Base-by-base conservation (phyloP, 2,888 invertebrate genomes). In the Metopia argyrocephala region DNA sequence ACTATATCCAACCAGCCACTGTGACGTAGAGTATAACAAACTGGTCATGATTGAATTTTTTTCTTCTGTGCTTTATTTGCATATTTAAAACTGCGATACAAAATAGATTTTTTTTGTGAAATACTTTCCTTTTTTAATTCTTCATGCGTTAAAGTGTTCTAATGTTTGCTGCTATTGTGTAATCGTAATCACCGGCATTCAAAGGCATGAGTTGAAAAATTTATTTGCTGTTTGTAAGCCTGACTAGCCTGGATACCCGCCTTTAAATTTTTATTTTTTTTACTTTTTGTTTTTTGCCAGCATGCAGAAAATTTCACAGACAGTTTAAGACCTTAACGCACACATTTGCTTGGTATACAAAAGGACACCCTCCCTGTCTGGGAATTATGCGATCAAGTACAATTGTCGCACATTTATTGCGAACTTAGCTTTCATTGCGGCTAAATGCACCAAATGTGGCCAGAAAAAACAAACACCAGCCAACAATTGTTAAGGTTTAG, bases 321-420 rank as follows among this genome's bases (percentile, higher is more conserved):
- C 62, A 45, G 4, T 52, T 21, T 27, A n/a, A n/a, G 0, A 54
- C 25, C 27, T n/a, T 12, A 21, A 69, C 21, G 52, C 20, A 52
- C n/a, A 12, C 45, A 57, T 38, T 48, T 69, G 25, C 21, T 23
- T 52, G 64, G 68, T 25, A 61, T 21, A 54, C 52, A 70, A 69
- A 70, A 45, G 62, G 52, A 20, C 48, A n/a, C 48, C 20, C 83
- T 74, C 82, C 85, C 86, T 81, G 87, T 86, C 86, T 85, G 86
- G 85, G 87, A 86, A 87, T 86, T 87, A 84, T 85, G 85, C 76
- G 84, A 83, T 83, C 82, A 78, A 78, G 84, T 83, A 84, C 84
- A 83, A 82, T 84, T 84, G 83, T 84, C 84, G 81, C 84, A 81
- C 74, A 85, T 83, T 85, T 83, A 85, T 84, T 82, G 81, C 75